Conservation (phyloP, 1,140 invertebrate species). For the Drosophila pandora region DNA sequence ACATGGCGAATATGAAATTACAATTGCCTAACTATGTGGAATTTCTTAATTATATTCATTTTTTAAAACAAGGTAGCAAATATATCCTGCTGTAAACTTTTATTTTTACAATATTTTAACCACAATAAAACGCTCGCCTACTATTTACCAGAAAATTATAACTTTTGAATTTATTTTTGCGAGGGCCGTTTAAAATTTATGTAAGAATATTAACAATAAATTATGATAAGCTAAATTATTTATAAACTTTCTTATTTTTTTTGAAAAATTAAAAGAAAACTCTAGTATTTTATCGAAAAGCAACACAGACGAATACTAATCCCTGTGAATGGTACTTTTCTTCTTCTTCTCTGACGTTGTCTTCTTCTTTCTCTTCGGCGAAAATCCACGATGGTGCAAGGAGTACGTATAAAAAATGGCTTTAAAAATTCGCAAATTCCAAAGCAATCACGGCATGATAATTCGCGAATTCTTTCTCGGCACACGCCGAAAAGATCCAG, state of each 20-base stretch:
- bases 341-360: not conserved
- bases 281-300: constrained; percentile 2
- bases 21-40: not conserved
- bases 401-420: constrained; percentile 70
- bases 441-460: constrained; percentile 47
- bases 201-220: too few species aligned
- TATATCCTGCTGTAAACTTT: too few species aligned
- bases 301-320: not conserved
- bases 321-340: not conserved
- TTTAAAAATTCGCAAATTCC: constrained; percentile 61
- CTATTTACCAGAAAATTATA: too few species aligned
- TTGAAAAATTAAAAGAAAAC: too few species aligned
- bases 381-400: constrained; percentile 82
- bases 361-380: constrained; percentile 44
- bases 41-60: too few species aligned
- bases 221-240: too few species aligned
- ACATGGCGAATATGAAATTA: not conserved
- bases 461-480: constrained; percentile 27
- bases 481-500: not conserved
- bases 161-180: too few species aligned
- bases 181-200: too few species aligned
- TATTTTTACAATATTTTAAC: too few species aligned
- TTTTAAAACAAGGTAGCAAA: too few species aligned
- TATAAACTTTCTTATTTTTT: too few species aligned
- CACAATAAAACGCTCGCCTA: too few species aligned